Percentiles rank a stretch among this genome's conserved stretches.
phyloP scores from a whole-genome alignment of 2,797 vertebrate genomes.

The Salarias fasciatus region DNA sequence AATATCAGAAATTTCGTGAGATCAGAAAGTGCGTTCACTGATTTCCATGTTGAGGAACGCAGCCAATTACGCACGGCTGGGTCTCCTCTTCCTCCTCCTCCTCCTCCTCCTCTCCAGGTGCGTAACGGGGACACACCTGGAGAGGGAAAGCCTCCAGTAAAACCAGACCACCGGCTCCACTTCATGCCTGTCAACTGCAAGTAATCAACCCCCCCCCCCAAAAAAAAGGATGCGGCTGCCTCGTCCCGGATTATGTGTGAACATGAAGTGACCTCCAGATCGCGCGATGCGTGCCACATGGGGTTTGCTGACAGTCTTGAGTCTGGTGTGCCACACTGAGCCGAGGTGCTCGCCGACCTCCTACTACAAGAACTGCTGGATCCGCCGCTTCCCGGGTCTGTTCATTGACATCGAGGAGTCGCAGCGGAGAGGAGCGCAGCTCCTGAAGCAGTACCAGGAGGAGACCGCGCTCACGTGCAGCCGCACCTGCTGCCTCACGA shows the following conservation, averaged over 20 bases:
- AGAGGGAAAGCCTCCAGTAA: constrained; percentile 31
- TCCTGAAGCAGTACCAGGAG: constrained; percentile 85
- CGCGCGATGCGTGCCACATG: constrained; percentile 82
- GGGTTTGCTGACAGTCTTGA: constrained; percentile 79
- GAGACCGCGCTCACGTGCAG: constrained; percentile 88
- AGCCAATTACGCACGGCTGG: no score
- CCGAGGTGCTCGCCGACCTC: constrained; percentile 86
- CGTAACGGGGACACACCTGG: constrained; percentile 60
- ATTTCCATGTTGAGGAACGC: no score
- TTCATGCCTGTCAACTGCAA: constrained; percentile 15
- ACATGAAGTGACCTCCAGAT: constrained; percentile 54
- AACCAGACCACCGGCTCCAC: constrained; percentile 24
- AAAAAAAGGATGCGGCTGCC: constrained; percentile 44
- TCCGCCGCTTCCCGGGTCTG: constrained; percentile 90
- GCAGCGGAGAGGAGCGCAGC: constrained; percentile 86
- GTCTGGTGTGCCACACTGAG: constrained; percentile 62
- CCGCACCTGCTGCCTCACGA: constrained; percentile 88
- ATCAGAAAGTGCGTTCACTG: no score
- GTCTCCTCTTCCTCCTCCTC: constrained; percentile 44
- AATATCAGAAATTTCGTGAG: no score
- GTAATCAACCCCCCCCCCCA: constrained; percentile 3
- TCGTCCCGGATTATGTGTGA: background rate
- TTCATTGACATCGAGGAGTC: constrained; percentile 87
- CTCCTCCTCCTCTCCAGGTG: constrained; percentile 51
- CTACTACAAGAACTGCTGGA: constrained; percentile 95